Evolutionary conservation across 2,888 invertebrate genomes (phyloP).

Genomic region (Parelbella ahira): DNA sequence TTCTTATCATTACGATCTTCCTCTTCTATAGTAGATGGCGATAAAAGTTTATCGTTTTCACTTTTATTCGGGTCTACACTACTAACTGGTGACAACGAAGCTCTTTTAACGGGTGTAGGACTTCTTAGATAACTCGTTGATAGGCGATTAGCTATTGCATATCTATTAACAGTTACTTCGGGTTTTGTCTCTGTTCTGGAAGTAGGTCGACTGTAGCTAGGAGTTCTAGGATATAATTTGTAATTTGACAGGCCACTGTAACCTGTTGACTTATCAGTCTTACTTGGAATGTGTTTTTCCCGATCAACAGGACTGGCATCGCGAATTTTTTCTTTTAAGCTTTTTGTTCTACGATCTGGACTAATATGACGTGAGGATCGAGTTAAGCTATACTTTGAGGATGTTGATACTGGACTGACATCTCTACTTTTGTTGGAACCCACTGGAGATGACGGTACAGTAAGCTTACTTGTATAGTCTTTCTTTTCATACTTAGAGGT

Average conservation of each 20-base stretch:
- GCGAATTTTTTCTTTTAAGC: conserved; percentile 66
- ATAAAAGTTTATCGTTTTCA: conserved; percentile 44
- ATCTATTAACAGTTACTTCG: conserved; percentile 56
- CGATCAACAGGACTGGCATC: conserved; percentile 80
- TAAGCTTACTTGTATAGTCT: conserved; percentile 69
- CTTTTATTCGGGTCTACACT: conserved; percentile 41
- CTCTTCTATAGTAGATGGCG: conserved; percentile 43
- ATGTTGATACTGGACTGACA: conserved; percentile 74
- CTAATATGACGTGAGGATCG: conserved; percentile 70
- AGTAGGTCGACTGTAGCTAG: conserved; percentile 57
- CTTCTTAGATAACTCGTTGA: conserved; percentile 65
- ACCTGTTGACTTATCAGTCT: conserved; percentile 77
- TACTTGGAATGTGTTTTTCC: conserved; percentile 78
- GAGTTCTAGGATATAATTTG: conserved; percentile 75
- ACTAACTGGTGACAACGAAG: conserved; percentile 61
- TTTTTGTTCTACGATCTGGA: conserved; percentile 69
- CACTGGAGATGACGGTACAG: conserved; percentile 48
- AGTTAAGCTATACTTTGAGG: conserved; percentile 63
- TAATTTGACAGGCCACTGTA: conserved; percentile 73
- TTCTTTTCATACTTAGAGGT: conserved; percentile 62
- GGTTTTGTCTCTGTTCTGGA: conserved; percentile 54
- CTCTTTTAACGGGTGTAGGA: conserved; percentile 59
- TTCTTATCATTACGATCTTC: conserved; percentile 33
- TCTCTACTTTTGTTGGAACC: conserved; percentile 73
- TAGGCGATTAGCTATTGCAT: conserved; percentile 64